Evolutionary conservation across 2,113 vertebrate species (phyloP).

Genomic region (Cyphomyrus discorhynchus): DNA sequence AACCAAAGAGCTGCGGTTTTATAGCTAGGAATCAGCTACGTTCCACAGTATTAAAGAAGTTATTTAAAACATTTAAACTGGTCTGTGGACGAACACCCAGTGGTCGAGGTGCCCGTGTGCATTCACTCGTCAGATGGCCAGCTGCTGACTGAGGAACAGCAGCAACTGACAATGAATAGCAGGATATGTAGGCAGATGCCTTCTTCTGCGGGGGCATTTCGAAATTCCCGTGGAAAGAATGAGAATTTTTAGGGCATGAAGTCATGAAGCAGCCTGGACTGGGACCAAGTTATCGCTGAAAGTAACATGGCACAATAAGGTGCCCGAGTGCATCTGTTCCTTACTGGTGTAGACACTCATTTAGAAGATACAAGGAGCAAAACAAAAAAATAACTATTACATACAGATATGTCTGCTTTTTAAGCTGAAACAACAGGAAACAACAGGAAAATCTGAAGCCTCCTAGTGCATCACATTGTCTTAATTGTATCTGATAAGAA

Average conservation of each 20-base stretch:
- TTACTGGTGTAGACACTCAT: background rate
- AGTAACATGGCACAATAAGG: background rate
- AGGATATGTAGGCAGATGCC: conserved; percentile 16
- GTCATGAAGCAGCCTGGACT: background rate
- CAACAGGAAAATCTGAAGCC: background rate
- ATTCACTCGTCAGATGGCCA: background rate
- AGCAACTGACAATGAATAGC: conserved; percentile 10
- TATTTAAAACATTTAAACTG: background rate
- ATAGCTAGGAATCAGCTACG: background rate
- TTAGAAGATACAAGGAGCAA: background rate
- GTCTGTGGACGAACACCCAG: background rate
- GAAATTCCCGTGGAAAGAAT: conserved; percentile 11
- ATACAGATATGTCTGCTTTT: background rate
- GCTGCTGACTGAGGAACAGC: conserved; percentile 12
- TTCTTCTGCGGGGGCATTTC: conserved; percentile 10
- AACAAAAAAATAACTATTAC: background rate
- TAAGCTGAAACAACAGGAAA: background rate
- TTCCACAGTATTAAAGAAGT: background rate
- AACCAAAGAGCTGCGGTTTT: background rate
- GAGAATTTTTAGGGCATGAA: conserved; percentile 17
- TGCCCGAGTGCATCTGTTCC: background rate
- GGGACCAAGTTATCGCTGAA: background rate
- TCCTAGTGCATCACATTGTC: background rate
- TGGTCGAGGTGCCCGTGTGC: background rate
- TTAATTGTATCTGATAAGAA: background rate